Conservation (phyloP, 2,797 vertebrate genomes). For the Lagocephalus sceleratus region DNA sequence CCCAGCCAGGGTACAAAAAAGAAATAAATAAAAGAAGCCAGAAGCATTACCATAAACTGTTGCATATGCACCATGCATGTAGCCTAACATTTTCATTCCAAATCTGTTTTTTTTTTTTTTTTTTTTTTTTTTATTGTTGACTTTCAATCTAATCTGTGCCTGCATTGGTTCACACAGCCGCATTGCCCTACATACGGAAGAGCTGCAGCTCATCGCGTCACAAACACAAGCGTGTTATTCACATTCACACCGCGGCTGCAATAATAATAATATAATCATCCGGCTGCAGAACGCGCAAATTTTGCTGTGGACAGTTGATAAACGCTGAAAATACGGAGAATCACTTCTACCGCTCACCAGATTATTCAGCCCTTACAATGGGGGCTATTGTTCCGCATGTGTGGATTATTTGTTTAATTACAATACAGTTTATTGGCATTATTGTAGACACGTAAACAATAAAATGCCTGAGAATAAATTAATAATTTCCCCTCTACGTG, state of each 20-base stretch:
- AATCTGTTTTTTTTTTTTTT: slow-evolving; percentile 6
- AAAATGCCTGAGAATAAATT: slow-evolving; percentile 42
- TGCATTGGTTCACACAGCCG: background rate
- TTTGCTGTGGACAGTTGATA: slow-evolving; percentile 38
- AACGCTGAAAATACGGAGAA: slow-evolving; percentile 52
- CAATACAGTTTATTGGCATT: slow-evolving; percentile 41
- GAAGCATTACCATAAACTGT: slow-evolving; percentile 39
- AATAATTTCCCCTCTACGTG: slow-evolving; percentile 47
- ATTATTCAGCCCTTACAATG: slow-evolving; percentile 36
- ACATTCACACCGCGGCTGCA: slow-evolving; percentile 23
- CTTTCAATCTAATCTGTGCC: background rate
- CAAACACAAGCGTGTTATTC: slow-evolving; percentile 1
- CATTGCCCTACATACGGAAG: slow-evolving; percentile 16
- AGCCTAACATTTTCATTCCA: slow-evolving; percentile 16
- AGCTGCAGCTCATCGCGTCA: slow-evolving; percentile 11
- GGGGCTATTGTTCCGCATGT: slow-evolving; percentile 47
- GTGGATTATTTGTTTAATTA: slow-evolving; percentile 57
- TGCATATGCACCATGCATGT: slow-evolving; percentile 14
- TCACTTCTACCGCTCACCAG: slow-evolving; percentile 30
- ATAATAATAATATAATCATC: slow-evolving; percentile 40
- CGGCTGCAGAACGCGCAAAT: slow-evolving; percentile 26
- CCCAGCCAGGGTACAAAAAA: slow-evolving; percentile 32
- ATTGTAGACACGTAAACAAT: slow-evolving; percentile 48
- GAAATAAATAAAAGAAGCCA: too few relatives aligned
- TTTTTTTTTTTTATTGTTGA: background rate